phyloP scores from a whole-genome alignment of 1,140 invertebrate genomes.

The Zophobas morio region DNA sequence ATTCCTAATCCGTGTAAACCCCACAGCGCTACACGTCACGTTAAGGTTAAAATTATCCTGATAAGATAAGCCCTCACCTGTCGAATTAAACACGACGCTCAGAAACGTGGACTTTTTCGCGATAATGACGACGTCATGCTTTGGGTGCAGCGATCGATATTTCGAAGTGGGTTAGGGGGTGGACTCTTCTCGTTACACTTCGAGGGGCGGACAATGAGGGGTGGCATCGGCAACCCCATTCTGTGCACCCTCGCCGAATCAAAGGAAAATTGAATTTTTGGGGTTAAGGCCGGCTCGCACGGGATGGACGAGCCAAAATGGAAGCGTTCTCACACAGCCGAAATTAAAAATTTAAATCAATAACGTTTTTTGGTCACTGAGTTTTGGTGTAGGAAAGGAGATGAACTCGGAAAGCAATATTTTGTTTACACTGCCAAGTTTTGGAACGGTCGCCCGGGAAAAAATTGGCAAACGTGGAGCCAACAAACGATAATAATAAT shows the following conservation, averaged over 20 bases:
- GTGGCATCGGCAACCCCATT: constrained; percentile 19
- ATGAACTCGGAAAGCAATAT: no score
- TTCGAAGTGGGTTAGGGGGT: constrained; percentile 33
- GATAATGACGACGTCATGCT: neutral
- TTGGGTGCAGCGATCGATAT: constrained; percentile 13
- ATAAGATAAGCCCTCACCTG: constrained; percentile 5
- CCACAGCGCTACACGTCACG: neutral
- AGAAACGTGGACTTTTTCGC: neutral
- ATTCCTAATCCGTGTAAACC: constrained; percentile 2
- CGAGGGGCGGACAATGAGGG: constrained; percentile 19
- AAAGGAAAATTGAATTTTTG: no score
- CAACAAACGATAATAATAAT: no score
- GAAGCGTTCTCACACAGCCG: no score
- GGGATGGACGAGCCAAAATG: no score
- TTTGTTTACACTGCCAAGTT: no score
- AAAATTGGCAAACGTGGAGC: no score
- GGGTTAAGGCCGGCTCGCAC: no score
- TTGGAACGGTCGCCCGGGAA: no score
- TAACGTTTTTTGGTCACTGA: no score
- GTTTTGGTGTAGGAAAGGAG: no score
- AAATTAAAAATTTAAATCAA: no score
- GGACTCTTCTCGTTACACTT: constrained; percentile 25
- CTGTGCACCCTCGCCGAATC: constrained; percentile 1
- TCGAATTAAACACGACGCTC: neutral
- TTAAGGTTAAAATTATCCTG: neutral